A percentile compares a stretch with the other conserved stretches of the same genome.
phyloP scores from a whole-genome alignment of 1,140 invertebrate species.

The Macrobrachium nipponense region DNA sequence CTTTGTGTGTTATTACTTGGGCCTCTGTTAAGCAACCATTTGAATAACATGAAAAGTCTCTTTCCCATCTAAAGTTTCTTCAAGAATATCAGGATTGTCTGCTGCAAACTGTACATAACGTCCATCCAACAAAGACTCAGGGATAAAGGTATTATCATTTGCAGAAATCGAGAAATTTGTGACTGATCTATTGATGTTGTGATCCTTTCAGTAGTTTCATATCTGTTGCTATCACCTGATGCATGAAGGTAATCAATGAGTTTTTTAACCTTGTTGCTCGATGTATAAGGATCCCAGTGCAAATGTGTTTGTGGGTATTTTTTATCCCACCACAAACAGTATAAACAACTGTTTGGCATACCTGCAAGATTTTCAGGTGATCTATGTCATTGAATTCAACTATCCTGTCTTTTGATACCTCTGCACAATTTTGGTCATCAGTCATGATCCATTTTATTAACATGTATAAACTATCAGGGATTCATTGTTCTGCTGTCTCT shows the following conservation, averaged over 20 bases:
- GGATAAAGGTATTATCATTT: slow-evolving; percentile 3
- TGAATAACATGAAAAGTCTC: neutral
- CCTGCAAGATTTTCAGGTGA: no score
- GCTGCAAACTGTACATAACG: neutral
- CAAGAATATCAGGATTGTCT: neutral
- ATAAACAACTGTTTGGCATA: no score
- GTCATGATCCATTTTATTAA: no score
- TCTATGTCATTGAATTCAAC: no score
- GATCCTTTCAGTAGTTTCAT: no score
- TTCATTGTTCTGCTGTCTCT: no score
- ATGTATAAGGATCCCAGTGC: neutral
- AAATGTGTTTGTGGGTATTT: slow-evolving; percentile 6
- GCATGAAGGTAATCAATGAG: neutral
- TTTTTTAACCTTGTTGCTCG: neutral
- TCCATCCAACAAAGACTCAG: neutral
- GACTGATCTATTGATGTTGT: no score
- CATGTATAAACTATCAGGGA: no score
- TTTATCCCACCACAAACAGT: neutral
- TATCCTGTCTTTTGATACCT: no score
- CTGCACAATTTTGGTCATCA: no score
- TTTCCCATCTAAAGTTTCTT: slow-evolving; percentile 8
- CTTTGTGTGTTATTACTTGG: neutral
- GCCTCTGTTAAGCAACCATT: neutral
- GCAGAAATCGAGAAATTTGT: no score
- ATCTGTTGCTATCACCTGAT: neutral